These are phyloP conservation scores for Nymphalis urticae DNA, from an alignment of 2,888 invertebrate species.

Conservation along the genomic window DNA sequence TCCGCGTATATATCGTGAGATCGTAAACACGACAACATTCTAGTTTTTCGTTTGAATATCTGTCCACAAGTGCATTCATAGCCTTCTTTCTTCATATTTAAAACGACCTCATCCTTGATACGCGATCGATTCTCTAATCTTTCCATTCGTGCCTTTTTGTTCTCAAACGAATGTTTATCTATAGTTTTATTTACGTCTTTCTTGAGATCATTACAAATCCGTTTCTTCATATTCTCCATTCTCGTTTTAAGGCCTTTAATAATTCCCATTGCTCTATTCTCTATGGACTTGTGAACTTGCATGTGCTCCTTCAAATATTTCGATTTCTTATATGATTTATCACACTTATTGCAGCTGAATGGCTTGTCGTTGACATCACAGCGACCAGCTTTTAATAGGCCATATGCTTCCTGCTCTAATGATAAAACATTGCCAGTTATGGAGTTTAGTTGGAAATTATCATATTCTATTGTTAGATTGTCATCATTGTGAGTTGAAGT, in stretches of 20 bases:
- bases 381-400: constrained; percentile 55
- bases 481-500: constrained; percentile 46
- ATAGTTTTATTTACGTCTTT: constrained; percentile 36
- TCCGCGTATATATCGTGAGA: constrained; percentile 61
- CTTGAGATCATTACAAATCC: constrained; percentile 38
- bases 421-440: constrained; percentile 70
- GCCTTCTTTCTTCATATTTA: constrained; percentile 42
- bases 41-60: constrained; percentile 60
- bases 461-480: constrained; percentile 45
- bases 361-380: constrained; percentile 17
- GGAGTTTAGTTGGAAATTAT: constrained; percentile 70
- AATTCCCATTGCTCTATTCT: constrained; percentile 57
- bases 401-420: constrained; percentile 70
- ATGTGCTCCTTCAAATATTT: constrained; percentile 53
- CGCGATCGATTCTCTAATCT: constrained; percentile 50
- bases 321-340: constrained; percentile 52
- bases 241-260: constrained; percentile 56
- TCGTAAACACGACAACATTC: constrained; percentile 70
- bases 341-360: constrained; percentile 50
- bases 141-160: constrained; percentile 39
- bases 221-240: constrained; percentile 51
- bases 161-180: constrained; percentile 19
- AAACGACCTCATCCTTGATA: constrained; percentile 32
- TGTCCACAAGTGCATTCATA: constrained; percentile 71
- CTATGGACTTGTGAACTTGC: constrained; percentile 61